Evolutionary conservation across 2,797 vertebrate species (phyloP), one percentile per base, ranked within the genome.

Genomic region (Phoeniculus purpureus): DNA sequence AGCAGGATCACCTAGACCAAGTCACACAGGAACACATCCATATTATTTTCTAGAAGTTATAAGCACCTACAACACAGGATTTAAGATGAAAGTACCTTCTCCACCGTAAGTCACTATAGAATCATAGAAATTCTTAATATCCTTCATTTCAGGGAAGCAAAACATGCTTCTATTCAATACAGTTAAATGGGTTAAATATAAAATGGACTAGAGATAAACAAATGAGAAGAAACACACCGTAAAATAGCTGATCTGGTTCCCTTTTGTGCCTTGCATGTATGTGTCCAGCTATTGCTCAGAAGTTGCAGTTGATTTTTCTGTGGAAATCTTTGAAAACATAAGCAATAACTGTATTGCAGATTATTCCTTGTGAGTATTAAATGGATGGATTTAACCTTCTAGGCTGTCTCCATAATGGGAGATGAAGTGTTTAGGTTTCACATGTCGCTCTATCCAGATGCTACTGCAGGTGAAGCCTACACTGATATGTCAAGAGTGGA

Each of bases 361-460:
- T 76, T 45, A 37, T 12, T 75, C 26, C 4, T 7, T 34, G 29
- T 6, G 22, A 55, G 11, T 61, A 6, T 34, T 92, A 85, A 88
- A 27, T 51, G 5, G 58, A 50, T 74, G 37, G 5, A 6, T 62
- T 37, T 93, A 15, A 71, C 72, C 62, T 95, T 95, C 62, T 67
- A 99, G 99, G 98, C 98, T 31, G 98, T 99, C 95, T 99, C 98
- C 84, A 99, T 99, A 22, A 96, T 99, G 94, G 99, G 98, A 72
- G 98, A 99, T 58, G 99, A 99, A 97, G 99, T 99, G 65, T 99
- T 99, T 89, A 98, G 98, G 77, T 99, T 99, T 91, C 95, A 96
- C 55, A 94, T 99, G 98, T 98, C 97, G 52, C 97, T 99, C 91
- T 99, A 98, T 59, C 98, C 98, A 1, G 98, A 97, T 8, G 98